Evolutionary conservation across 1,140 invertebrate genomes (phyloP), one percentile per base, ranked within the genome.

Genomic region (Aradophagus sp.): DNA sequence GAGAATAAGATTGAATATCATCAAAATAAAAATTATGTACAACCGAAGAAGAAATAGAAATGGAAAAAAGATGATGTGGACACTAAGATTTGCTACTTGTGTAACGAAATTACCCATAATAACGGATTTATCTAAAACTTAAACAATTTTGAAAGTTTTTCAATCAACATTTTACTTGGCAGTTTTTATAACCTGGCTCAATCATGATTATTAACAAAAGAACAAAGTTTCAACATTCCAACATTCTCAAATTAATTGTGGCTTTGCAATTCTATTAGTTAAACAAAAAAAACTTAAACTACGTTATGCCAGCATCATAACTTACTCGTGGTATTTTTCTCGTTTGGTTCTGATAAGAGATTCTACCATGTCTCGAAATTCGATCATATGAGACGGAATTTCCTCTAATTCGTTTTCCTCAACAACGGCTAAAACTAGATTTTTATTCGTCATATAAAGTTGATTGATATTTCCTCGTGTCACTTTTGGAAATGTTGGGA

Each of bases 401-500:
- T 94, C 90, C 75, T 91, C 91, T 4, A 95, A 83, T 79, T 94
- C 95, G 82, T 95, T 95, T 87, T 97, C 95, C 78, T 94, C 92
- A 0, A 96, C 89, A 36, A 97, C 91, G 12, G 91, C 95, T 32
- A 97, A 86, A 13, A 95, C 95, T 42, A 97, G 82, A 80, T 91
- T 93, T 80, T 97, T 96, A 78, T 91, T 91, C n/a, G 93, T 94
- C 71, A 91, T 87, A 63, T 95, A 87, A 34, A 96, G 80, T 80
- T 95, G 90, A 84, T 94, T 89, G 55, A 97, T 91, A 79, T 95
- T 96, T 36, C 92, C 91, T 50, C 90, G 84, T 5, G 93, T 93
- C 5, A 97, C 89, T 88, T 94, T 95, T 6, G 95, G 92, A 77
- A 98, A 97, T 36, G 93, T 91, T 20, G 92, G 89, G 87, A 98